Base-by-base conservation (phyloP, 1,140 invertebrate genomes). In the Helicoverpa armigera region DNA sequence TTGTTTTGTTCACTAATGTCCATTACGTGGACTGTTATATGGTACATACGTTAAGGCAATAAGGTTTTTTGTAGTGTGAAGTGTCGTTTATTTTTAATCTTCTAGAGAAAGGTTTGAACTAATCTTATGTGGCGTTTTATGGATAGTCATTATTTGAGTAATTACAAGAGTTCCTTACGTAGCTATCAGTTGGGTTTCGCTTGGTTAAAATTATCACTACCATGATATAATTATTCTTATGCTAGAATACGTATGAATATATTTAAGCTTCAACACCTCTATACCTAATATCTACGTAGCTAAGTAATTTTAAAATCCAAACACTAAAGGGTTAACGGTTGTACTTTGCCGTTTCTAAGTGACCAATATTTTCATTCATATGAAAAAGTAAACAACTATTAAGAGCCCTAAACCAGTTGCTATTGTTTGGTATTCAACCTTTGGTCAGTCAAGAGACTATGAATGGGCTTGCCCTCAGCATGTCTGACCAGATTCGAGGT, bases 1-100 rank as follows among this genome's bases (percentile, higher is more conserved):
- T 58, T 50, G 74, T 78, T 76, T 78, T 54, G 80, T 58, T 13
- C 16, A 16, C 48, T 70, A 82, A 77, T 78, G 80, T 13, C 29
- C 65, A 23, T 79, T 81, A 75, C 51, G 60, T 74, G 31, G 43
- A 35, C 3, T 50, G 13, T 23, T 61, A 23, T 61, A 58, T 61
- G 16, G 18, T 18, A 76, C 29, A 16, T 58, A 18, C 29, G 31
- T 58, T 53, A 53, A 51, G 50, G 12, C 48, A 16, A 4, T 48
- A 35, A 13, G 63, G n/a, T 67, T 67, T 73, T 73, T 35, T 31
- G 51, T 29, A 50, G 51, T 50, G 65, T 18, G 65, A 65, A 54
- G 11, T 54, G 12, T 72, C 43, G 35, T 50, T 69, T 61, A 61
- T 50, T 69, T 69, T 69, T 18, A 9, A 43, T 69, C n/a, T 50